Evolutionary conservation across 2,888 invertebrate species (phyloP).

Genomic region (Polyommatus icarus): DNA sequence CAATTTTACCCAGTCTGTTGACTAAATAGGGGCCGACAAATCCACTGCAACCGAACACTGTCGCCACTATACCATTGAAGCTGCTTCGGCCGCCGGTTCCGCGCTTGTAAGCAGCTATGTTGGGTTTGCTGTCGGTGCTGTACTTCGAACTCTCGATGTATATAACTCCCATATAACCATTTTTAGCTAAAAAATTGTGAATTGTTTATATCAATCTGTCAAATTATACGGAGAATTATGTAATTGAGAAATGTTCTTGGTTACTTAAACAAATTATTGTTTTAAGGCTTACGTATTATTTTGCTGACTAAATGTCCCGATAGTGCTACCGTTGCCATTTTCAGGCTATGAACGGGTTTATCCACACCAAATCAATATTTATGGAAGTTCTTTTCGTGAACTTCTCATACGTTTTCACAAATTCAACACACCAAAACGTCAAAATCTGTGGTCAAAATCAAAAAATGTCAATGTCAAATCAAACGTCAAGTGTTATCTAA

Average conservation of each 20-base stretch:
- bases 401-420: conserved; percentile 10
- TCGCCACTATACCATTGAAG: conserved; percentile 98
- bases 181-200: conserved; percentile 53
- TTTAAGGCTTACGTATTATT: conserved; percentile 61
- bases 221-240: conserved; percentile 53
- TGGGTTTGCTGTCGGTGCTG: conserved; percentile 78
- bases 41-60: conserved; percentile 97
- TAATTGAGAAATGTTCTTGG: conserved; percentile 46
- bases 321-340: conserved; percentile 70
- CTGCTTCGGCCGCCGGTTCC: conserved; percentile 96
- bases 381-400: conserved; percentile 12
- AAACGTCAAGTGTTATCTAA: background rate
- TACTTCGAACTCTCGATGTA: conserved; percentile 76
- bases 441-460: background rate
- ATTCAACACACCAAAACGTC: conserved; percentile 1
- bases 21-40: conserved; percentile 93
- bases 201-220: conserved; percentile 31
- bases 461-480: background rate
- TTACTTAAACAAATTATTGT: background rate
- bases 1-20: conserved; percentile 93
- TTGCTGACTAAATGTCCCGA: conserved; percentile 63
- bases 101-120: conserved; percentile 85
- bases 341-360: conserved; percentile 48
- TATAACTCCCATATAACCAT: conserved; percentile 66
- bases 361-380: background rate